Conservation (phyloP, 2,113 vertebrate species). For the Tinamus guttatus region DNA sequence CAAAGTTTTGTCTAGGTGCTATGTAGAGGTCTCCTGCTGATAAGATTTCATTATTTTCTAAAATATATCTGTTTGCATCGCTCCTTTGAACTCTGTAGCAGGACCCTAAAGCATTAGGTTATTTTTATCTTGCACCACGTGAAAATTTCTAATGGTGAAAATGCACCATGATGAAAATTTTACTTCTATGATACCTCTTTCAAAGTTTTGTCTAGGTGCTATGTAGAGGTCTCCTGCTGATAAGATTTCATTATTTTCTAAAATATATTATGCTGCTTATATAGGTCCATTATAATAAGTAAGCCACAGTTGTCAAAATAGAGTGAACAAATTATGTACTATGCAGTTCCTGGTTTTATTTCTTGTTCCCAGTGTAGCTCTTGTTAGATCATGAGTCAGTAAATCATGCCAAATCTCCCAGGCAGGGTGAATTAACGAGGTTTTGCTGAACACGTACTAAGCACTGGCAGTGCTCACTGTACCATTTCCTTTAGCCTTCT, state of each 20-base stretch:
- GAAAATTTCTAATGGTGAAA: neutral
- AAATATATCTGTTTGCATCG: neutral
- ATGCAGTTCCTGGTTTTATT: neutral
- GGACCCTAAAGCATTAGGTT: neutral
- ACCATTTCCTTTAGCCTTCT: slow-evolving; percentile 12
- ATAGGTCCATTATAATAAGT: neutral
- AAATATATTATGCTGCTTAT: neutral
- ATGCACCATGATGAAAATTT: neutral
- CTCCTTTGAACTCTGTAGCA: neutral
- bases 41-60: neutral
- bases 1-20: neutral
- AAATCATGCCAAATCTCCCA: slow-evolving; percentile 12
- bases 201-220: neutral
- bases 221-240: neutral
- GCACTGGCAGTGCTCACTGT: slow-evolving; percentile 16
- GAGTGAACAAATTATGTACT: neutral
- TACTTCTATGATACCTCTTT: neutral
- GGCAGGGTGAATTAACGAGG: slow-evolving; percentile 23
- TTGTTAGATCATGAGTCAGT: slow-evolving; percentile 28
- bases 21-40: neutral
- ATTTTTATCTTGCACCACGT: neutral
- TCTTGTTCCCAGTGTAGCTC: neutral
- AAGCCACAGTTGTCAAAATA: slow-evolving; percentile 39
- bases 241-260: neutral
- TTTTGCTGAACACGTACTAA: slow-evolving; percentile 42